Conservation (phyloP, 2,888 invertebrate genomes). For the Sarcophaga rosellei region DNA sequence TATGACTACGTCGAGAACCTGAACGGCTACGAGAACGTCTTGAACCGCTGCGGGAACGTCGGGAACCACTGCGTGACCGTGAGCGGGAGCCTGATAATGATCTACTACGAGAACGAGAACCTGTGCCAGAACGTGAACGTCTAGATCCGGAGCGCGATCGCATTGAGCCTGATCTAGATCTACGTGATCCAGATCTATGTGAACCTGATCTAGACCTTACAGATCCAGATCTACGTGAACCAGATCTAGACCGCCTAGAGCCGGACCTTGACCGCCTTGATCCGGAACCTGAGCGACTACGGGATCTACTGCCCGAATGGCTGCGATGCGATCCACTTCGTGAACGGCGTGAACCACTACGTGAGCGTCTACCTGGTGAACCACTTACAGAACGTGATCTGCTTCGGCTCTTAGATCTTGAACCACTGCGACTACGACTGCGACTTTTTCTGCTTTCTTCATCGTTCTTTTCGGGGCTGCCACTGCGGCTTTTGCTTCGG, state of each 20-base stretch:
- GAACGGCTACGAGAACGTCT: constrained; percentile 37
- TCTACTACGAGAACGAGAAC: constrained; percentile 63
- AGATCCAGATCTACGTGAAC: constrained; percentile 69
- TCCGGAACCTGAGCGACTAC: constrained; percentile 72
- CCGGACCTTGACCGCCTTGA: constrained; percentile 69
- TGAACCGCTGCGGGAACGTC: constrained; percentile 70
- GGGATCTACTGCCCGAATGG: constrained; percentile 72
- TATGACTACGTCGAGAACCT: constrained; percentile 64
- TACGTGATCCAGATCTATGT: constrained; percentile 68
- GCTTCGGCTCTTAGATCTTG: constrained; percentile 71
- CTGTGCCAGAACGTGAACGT: constrained; percentile 56
- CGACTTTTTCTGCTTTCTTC: constrained; percentile 62
- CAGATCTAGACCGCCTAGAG: constrained; percentile 63
- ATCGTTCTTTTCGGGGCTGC: constrained; percentile 46
- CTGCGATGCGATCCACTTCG: constrained; percentile 72
- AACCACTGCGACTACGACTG: constrained; percentile 72
- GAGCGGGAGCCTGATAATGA: constrained; percentile 55
- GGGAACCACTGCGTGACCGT: constrained; percentile 71
- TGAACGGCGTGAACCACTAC: constrained; percentile 67
- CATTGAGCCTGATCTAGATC: constrained; percentile 68
- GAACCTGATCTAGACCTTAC: constrained; percentile 68
- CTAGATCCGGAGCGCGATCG: constrained; percentile 51
- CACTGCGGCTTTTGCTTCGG: constrained; percentile 70
- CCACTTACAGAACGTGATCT: constrained; percentile 69
- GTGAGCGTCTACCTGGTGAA: constrained; percentile 65